Conservation (phyloP, 2,113 vertebrate genomes). For the Camelus bactrianus region DNA sequence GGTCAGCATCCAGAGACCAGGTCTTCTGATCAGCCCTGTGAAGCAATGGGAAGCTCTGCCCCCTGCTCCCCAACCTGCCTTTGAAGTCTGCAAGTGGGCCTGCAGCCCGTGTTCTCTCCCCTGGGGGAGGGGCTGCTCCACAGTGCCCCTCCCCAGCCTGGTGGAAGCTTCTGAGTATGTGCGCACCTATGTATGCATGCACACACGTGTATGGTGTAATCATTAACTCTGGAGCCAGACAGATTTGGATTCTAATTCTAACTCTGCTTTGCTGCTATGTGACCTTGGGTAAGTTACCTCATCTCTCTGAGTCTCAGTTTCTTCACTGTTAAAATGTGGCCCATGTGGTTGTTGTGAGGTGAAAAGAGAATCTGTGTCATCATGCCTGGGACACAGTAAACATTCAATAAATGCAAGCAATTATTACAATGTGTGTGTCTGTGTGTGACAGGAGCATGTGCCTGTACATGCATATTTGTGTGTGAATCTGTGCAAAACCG, state of each 20-base stretch:
- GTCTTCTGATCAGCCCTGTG: neutral
- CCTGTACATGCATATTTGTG: rapidly evolving
- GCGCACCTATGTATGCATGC: rapidly evolving
- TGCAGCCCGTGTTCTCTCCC: neutral
- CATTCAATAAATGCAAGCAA: rapidly evolving
- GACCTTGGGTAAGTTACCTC: neutral
- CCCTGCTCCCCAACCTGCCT: neutral
- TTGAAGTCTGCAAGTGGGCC: neutral
- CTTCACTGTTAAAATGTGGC: neutral
- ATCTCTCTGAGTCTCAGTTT: neutral
- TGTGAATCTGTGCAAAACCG: neutral
- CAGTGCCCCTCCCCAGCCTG: neutral
- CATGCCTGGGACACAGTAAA: rapidly evolving
- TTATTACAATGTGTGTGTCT: rapidly evolving
- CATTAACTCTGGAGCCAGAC: neutral
- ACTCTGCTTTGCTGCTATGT: neutral
- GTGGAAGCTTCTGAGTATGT: neutral
- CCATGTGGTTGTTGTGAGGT: neutral
- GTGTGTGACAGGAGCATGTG: neutral
- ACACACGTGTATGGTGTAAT: neutral
- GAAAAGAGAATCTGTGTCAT: neutral
- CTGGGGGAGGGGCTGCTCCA: neutral
- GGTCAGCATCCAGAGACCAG: neutral
- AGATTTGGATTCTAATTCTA: neutral
- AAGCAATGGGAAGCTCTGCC: neutral